phyloP scores from a whole-genome alignment of 2,888 invertebrate species.

The Chrysopilus asiliformis region DNA sequence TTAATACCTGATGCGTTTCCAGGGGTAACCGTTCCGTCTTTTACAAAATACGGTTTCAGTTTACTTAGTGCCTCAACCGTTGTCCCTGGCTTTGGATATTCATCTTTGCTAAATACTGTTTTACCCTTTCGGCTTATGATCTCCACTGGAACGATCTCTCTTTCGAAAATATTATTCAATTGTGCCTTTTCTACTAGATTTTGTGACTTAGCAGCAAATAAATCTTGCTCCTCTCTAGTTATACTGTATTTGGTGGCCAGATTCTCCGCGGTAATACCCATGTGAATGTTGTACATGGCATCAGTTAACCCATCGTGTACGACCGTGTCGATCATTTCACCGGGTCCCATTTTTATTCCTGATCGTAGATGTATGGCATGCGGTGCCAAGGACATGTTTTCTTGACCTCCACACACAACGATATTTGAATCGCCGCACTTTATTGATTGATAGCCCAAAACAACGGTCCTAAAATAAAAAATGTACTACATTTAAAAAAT shows the following conservation, averaged over 20 bases:
- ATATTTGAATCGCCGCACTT: conserved; percentile 49
- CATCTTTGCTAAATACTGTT: conserved; percentile 45
- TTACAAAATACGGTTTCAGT: conserved; percentile 49
- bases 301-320: conserved; percentile 59
- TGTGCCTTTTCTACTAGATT: conserved; percentile 47
- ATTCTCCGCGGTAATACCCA: conserved; percentile 76
- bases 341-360: conserved; percentile 53
- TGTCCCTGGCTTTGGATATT: conserved; percentile 51
- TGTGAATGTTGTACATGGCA: conserved; percentile 56
- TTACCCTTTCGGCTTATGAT: conserved; percentile 38
- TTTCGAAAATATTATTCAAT: conserved; percentile 46
- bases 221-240: conserved; percentile 55
- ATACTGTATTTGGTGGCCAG: conserved; percentile 52
- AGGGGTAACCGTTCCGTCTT: conserved; percentile 58
- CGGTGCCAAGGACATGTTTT: conserved; percentile 65
- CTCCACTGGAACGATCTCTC: conserved; percentile 57
- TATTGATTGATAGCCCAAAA: conserved; percentile 54
- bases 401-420: conserved; percentile 69
- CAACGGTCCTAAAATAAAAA: conserved; percentile 41
- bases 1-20: conserved; percentile 71
- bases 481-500: conserved; percentile 1
- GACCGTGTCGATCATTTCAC: conserved; percentile 50
- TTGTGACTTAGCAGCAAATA: conserved; percentile 54
- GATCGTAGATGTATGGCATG: conserved; percentile 50
- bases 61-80: conserved; percentile 46